Evolutionary conservation across 2,797 vertebrate genomes (phyloP).

Genomic region (Cossypha heuglini): DNA sequence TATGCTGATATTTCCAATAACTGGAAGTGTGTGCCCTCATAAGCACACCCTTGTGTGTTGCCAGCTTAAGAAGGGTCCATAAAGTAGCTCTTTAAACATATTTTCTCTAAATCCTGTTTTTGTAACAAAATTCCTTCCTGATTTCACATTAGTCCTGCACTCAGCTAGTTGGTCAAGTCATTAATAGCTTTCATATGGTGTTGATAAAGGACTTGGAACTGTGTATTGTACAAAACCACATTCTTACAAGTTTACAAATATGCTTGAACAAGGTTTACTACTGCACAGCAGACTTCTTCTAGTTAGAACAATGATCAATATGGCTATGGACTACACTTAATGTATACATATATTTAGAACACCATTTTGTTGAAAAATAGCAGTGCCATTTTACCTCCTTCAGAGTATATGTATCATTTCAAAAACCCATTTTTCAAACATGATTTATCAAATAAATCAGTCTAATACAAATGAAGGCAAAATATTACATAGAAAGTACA

Average conservation of each 20-base stretch:
- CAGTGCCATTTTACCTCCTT: neutral
- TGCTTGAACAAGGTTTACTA: neutral
- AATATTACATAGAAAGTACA: neutral
- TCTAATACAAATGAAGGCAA: neutral
- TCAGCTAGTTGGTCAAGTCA: neutral
- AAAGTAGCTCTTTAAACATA: neutral
- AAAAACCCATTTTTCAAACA: neutral
- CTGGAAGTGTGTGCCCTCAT: fast-evolving
- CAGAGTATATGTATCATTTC: neutral
- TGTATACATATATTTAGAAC: neutral
- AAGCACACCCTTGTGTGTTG: neutral
- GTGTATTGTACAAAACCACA: neutral
- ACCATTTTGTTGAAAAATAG: neutral
- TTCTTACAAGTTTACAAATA: neutral
- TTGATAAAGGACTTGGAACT: neutral
- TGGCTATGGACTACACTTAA: neutral
- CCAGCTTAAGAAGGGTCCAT: neutral
- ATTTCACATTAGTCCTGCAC: neutral
- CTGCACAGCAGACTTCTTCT: neutral
- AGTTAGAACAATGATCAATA: neutral
- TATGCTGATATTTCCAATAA: neutral
- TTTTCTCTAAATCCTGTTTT: neutral
- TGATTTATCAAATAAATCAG: neutral
- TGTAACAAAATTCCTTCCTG: neutral
- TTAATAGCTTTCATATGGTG: neutral